Evolutionary conservation across 2,797 vertebrate species (phyloP).

Genomic region (Coendou prehensilis): DNA sequence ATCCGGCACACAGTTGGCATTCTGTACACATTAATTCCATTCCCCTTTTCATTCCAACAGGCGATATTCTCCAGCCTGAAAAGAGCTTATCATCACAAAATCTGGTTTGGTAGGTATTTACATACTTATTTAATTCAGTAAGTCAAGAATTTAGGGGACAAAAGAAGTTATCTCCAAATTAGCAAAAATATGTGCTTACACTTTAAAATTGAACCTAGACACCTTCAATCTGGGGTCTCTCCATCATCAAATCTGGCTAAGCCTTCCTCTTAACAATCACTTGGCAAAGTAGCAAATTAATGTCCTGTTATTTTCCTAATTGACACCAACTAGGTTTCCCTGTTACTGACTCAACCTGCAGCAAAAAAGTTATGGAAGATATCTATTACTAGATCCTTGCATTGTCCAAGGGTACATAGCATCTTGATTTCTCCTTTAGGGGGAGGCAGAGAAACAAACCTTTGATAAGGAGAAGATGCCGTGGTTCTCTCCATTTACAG

Average conservation of each 20-base stretch:
- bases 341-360: conserved; percentile 12
- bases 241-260: conserved; percentile 22
- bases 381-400: neutral
- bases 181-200: conserved; percentile 48
- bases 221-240: neutral
- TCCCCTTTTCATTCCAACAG: neutral
- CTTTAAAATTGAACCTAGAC: conserved; percentile 42
- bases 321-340: neutral
- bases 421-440: neutral
- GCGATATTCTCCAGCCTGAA: conserved; percentile 31
- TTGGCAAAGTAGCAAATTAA: conserved; percentile 52
- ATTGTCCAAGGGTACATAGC: neutral
- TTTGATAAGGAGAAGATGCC: neutral
- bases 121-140: conserved; percentile 48
- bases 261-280: conserved; percentile 31
- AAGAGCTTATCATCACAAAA: neutral
- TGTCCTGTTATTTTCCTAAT: conserved; percentile 46
- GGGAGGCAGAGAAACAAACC: neutral
- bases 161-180: conserved; percentile 42
- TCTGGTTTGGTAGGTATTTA: conserved; percentile 37
- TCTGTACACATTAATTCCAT: neutral
- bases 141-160: conserved; percentile 26
- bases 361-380: neutral
- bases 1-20: neutral
- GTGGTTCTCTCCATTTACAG: neutral